phyloP scores from a whole-genome alignment of 1,140 invertebrate species.

The Brachionus rotundiformis region DNA sequence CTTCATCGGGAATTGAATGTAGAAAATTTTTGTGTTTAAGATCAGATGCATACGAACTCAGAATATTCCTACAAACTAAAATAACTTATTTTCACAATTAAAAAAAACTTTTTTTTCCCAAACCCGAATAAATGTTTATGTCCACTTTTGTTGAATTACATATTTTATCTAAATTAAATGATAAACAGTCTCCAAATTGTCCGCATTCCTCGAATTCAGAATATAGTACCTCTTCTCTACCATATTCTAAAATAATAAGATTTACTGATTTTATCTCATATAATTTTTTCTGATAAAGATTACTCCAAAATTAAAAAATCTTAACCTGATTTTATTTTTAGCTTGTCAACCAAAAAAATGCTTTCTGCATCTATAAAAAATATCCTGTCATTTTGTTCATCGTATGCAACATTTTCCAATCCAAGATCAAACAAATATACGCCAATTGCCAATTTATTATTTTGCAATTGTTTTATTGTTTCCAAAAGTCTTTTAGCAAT shows the following conservation, averaged over 20 bases:
- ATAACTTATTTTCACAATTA: not conserved
- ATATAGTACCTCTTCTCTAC: not conserved
- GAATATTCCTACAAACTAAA: slow-evolving; percentile 23
- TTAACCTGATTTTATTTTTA: slow-evolving; percentile 9
- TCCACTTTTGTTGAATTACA: slow-evolving; percentile 17
- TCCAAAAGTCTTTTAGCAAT: slow-evolving; percentile 28
- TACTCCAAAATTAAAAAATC: not conserved
- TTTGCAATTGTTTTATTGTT: not conserved
- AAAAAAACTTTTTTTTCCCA: not conserved
- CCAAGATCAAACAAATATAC: slow-evolving; percentile 34
- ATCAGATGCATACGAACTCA: slow-evolving; percentile 43
- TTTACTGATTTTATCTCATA: too few relatives aligned
- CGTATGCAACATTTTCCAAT: slow-evolving; percentile 34
- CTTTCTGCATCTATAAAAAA: slow-evolving; percentile 47
- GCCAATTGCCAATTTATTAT: slow-evolving; percentile 3
- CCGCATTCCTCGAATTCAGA: slow-evolving; percentile 30
- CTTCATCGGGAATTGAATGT: slow-evolving; percentile 25
- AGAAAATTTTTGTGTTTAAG: slow-evolving; percentile 19
- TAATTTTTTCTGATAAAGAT: too few relatives aligned
- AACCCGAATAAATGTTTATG: slow-evolving; percentile 50
- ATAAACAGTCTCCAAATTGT: slow-evolving; percentile 24
- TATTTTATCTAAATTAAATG: not conserved
- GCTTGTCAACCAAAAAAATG: slow-evolving; percentile 14
- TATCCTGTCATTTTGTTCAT: slow-evolving; percentile 28
- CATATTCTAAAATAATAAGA: not conserved